Evolutionary conservation across 2,113 vertebrate genomes (phyloP).

Genomic region (Megaceryle torquata): DNA sequence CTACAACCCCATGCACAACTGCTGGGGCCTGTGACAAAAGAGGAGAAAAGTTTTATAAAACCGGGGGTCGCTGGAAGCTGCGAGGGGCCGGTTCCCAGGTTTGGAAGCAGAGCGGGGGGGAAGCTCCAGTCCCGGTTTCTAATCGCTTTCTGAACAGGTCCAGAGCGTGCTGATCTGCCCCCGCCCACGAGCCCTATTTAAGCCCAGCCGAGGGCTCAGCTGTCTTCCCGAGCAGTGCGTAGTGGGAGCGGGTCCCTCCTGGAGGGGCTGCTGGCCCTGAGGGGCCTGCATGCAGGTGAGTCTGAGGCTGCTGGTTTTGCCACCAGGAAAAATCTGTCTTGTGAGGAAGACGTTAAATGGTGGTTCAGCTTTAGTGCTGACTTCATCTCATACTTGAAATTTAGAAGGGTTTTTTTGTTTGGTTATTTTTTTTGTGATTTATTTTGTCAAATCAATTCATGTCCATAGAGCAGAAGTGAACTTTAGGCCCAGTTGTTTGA

Average conservation of each 20-base stretch:
- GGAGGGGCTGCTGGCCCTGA: too few relatives aligned
- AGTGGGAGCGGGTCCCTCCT: too few relatives aligned
- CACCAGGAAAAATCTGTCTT: neutral
- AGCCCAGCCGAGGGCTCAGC: too few relatives aligned
- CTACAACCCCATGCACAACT: neutral
- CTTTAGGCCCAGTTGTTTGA: neutral
- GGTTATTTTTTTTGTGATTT: neutral
- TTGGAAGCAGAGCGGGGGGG: neutral
- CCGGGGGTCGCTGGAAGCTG: neutral
- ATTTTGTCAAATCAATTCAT: neutral
- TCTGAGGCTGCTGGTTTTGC: too few relatives aligned
- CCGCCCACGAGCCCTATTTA: too few relatives aligned
- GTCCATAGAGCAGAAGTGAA: neutral
- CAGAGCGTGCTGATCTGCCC: fast-evolving
- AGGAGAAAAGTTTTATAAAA: neutral
- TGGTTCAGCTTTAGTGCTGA: neutral
- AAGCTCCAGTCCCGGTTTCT: neutral
- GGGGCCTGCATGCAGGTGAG: neutral
- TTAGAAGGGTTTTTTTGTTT: neutral
- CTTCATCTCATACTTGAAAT: neutral
- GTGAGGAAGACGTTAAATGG: fast-evolving
- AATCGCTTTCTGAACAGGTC: neutral
- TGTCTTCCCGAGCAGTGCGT: too few relatives aligned
- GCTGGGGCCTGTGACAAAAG: neutral
- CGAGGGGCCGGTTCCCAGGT: neutral